Percentiles rank a stretch among this genome's conserved stretches.
Evolutionary conservation across 2,113 vertebrate species (phyloP).

Genomic region (Ibidorhyncha struthersii): DNA sequence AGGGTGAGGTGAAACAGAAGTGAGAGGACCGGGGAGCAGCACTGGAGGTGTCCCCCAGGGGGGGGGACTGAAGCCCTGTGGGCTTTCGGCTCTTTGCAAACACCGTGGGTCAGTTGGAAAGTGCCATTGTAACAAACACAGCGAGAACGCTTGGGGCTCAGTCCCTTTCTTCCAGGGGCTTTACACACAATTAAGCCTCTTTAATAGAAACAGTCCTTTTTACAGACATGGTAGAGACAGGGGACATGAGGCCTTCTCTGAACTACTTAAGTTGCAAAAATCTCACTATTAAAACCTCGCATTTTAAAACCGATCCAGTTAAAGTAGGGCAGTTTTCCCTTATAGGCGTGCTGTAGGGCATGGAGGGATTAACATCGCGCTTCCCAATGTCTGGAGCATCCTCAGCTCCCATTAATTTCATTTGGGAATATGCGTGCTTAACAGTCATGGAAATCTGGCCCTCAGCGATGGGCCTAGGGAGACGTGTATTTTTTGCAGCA

Average conservation of each 20-base stretch:
- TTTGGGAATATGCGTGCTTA: neutral
- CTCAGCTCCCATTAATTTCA: neutral
- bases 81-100: neutral
- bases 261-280: neutral
- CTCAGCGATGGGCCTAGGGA: neutral
- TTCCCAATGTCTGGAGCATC: neutral
- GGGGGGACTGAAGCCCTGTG: neutral
- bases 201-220: neutral
- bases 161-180: neutral
- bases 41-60: neutral
- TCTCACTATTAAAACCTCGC: neutral
- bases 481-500: neutral
- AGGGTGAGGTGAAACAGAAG: neutral
- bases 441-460: neutral
- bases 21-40: neutral
- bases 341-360: neutral
- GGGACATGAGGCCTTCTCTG: neutral
- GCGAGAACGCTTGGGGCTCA: neutral
- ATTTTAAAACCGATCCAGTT: neutral
- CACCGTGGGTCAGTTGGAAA: neutral
- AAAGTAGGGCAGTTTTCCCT: neutral
- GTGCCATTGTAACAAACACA: neutral
- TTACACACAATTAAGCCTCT: neutral
- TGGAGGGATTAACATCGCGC: fast-evolving
- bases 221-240: neutral